Evolutionary conservation across 1,140 invertebrate genomes (phyloP).

Genomic region (Drosophila ohnishii): DNA sequence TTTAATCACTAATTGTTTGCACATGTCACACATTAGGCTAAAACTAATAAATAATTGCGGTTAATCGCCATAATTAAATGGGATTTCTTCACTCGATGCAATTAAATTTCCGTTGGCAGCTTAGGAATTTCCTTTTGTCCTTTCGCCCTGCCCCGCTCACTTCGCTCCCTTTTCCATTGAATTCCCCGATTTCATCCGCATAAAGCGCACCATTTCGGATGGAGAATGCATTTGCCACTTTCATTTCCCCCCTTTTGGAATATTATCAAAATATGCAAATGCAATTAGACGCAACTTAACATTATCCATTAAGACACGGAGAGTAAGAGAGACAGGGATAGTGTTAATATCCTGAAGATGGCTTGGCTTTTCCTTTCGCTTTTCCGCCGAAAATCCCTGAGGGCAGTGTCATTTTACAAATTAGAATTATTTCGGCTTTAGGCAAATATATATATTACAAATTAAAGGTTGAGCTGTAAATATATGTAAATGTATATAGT

Average conservation of each 20-base stretch:
- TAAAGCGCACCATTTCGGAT: slow-evolving; percentile 17
- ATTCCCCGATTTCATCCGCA: slow-evolving; percentile 20
- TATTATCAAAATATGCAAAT: slow-evolving; percentile 81
- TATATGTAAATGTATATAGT: too few relatives aligned
- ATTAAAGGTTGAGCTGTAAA: not conserved
- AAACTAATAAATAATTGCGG: slow-evolving; percentile 48
- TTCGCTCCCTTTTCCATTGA: slow-evolving; percentile 2
- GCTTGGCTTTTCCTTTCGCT: slow-evolving; percentile 42
- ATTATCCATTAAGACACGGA: slow-evolving; percentile 41
- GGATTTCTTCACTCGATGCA: slow-evolving; percentile 41
- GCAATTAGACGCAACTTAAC: slow-evolving; percentile 70
- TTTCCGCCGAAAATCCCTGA: slow-evolving; percentile 28
- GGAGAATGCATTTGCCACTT: slow-evolving; percentile 67
- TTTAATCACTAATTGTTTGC: slow-evolving; percentile 51
- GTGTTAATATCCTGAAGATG: slow-evolving; percentile 57
- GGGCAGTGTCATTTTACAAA: slow-evolving; percentile 40
- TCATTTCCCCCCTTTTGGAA: slow-evolving; percentile 61
- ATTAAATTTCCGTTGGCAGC: slow-evolving; percentile 46
- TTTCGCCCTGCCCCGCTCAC: not conserved
- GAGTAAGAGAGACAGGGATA: slow-evolving; percentile 6
- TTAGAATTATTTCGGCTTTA: slow-evolving; percentile 30
- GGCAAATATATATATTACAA: slow-evolving; percentile 39
- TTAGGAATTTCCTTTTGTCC: slow-evolving; percentile 39
- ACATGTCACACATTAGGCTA: slow-evolving; percentile 51
- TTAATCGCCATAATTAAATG: slow-evolving; percentile 44